These are phyloP conservation scores for Sceliomorpha sp. DNA, from an alignment of 2,888 invertebrate species.

Conservation along the genomic window DNA sequence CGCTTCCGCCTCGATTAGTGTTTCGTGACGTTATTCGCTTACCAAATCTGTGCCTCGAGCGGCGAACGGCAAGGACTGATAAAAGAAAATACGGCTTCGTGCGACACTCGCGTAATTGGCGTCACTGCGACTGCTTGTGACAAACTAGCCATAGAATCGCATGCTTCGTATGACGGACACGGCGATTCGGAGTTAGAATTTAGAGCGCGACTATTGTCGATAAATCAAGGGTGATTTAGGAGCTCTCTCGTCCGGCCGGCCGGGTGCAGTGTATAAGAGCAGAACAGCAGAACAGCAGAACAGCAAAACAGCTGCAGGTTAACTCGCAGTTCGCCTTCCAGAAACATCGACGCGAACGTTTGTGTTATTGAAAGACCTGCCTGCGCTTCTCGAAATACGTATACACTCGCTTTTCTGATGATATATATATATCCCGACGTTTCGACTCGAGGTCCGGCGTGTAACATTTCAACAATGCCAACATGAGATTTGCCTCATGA, in stretches of 20 bases:
- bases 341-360: not conserved
- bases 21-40: too few relatives aligned
- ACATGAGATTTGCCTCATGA: too few relatives aligned
- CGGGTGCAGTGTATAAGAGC: too few relatives aligned
- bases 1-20: too few relatives aligned
- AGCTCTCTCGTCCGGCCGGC: constrained; percentile 10
- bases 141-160: constrained; percentile 5
- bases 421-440: too few relatives aligned
- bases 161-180: not conserved
- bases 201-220: constrained; percentile 21
- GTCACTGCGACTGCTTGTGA: constrained; percentile 1
- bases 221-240: constrained; percentile 22
- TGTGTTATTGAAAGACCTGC: not conserved
- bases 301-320: constrained; percentile 5
- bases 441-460: too few relatives aligned
- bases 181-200: constrained; percentile 15
- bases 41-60: too few relatives aligned
- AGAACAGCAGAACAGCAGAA: too few relatives aligned
- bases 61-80: not conserved
- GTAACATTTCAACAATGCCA: too few relatives aligned
- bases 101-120: not conserved
- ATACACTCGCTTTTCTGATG: too few relatives aligned
- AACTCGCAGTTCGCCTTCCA: not conserved
- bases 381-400: too few relatives aligned
- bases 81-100: not conserved